Conservation (phyloP, 1,140 invertebrate species). For the Rhizoglyphus robini region DNA sequence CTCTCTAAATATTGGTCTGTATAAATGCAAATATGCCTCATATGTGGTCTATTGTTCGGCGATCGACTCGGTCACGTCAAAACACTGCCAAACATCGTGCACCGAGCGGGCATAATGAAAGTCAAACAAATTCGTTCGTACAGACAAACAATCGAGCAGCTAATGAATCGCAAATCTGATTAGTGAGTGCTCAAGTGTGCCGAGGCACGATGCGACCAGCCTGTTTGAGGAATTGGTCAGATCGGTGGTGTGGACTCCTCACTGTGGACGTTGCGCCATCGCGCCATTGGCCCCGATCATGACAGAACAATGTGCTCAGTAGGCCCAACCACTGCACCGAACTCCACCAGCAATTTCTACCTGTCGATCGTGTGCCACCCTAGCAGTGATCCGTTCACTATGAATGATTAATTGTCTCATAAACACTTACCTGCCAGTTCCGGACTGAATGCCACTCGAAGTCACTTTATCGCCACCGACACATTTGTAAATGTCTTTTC, state of each 20-base stretch:
- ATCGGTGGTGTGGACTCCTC: no score
- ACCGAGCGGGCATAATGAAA: background rate
- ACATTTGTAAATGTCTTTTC: no score
- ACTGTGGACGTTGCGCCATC: no score
- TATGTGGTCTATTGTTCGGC: slow-evolving; percentile 9
- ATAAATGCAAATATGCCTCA: slow-evolving; percentile 1
- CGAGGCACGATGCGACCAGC: background rate
- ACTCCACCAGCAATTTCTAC: background rate
- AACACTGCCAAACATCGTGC: background rate
- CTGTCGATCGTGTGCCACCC: slow-evolving; percentile 7
- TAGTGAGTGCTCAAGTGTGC: background rate
- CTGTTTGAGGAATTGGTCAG: background rate
- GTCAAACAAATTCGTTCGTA: background rate
- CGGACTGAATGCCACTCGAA: background rate
- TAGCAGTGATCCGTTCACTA: background rate
- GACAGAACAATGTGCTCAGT: background rate
- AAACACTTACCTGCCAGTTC: slow-evolving; percentile 6
- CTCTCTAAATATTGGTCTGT: background rate
- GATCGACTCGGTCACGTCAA: background rate
- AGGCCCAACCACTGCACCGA: background rate
- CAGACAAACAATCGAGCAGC: background rate
- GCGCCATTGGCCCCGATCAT: no score
- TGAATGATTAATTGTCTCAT: slow-evolving; percentile 12
- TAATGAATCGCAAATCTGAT: slow-evolving; percentile 12
- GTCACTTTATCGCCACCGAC: background rate